Conservation (phyloP, 2,797 vertebrate genomes). For the Protosalanx chinensis region DNA sequence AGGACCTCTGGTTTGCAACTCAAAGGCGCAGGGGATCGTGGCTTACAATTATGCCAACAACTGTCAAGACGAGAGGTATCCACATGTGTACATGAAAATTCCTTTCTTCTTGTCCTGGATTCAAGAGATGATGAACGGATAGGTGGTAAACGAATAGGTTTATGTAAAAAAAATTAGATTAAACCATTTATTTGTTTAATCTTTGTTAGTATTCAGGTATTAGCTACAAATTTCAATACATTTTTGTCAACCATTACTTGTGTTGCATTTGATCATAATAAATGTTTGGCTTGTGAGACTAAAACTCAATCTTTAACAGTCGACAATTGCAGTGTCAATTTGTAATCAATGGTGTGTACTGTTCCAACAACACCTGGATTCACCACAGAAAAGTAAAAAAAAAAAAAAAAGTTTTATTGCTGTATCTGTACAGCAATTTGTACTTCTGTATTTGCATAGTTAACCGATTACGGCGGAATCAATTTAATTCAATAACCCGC, state of each 20-base stretch:
- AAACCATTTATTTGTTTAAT: too few relatives aligned
- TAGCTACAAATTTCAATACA: neutral
- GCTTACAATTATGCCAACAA: fast-evolving
- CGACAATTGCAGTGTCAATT: neutral
- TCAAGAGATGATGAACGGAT: conserved; percentile 30
- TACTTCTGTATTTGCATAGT: too few relatives aligned
- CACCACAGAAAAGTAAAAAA: too few relatives aligned
- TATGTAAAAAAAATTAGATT: too few relatives aligned
- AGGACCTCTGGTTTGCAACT: conserved; percentile 68
- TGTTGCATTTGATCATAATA: too few relatives aligned
- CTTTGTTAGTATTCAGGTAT: neutral
- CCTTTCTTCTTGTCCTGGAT: conserved; percentile 64
- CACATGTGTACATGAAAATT: conserved; percentile 64
- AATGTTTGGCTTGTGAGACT: neutral
- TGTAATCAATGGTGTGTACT: too few relatives aligned
- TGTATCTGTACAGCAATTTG: too few relatives aligned
- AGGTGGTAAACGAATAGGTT: too few relatives aligned
- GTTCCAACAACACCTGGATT: too few relatives aligned
- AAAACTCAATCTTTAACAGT: neutral
- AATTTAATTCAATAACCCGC: too few relatives aligned
- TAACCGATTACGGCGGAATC: neutral
- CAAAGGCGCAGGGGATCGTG: conserved; percentile 46
- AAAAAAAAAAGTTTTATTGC: too few relatives aligned
- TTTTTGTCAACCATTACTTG: neutral
- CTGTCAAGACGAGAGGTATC: conserved; percentile 38